Evolutionary conservation across 37 sponge, comb jelly and placozoan species (phyloP).

Genomic region (Theonella swinhoei): DNA sequence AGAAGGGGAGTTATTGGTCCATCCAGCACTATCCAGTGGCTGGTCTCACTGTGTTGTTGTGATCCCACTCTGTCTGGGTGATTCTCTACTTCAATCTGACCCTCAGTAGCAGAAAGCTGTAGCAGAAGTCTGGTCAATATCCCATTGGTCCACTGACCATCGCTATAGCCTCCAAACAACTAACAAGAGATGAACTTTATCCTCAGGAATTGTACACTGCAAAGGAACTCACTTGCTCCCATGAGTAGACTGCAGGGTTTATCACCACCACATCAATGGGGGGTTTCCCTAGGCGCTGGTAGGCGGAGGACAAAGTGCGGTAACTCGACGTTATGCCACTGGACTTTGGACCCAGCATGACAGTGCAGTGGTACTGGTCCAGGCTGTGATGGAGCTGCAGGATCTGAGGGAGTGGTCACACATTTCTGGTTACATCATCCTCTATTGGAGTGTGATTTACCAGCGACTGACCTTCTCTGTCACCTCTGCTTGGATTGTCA

Average conservation of each 20-base stretch:
- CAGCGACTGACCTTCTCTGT: conserved; percentile 57
- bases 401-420: conserved; percentile 28
- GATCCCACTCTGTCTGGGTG: too few species aligned
- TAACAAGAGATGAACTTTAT: too few species aligned
- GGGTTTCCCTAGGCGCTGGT: conserved; percentile 24
- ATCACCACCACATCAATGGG: conserved; percentile 27
- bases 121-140: neutral
- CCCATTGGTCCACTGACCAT: neutral
- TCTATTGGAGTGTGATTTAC: too few species aligned
- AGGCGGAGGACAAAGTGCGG: conserved; percentile 52
- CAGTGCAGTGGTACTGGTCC: conserved; percentile 8
- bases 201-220: too few species aligned
- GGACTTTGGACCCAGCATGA: conserved; percentile 45
- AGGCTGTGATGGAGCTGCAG: conserved; percentile 59
- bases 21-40: conserved; percentile 74
- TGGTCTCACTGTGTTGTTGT: too few species aligned
- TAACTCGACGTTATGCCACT: conserved; percentile 65
- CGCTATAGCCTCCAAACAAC: conserved; percentile 42
- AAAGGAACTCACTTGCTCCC: conserved; percentile 55
- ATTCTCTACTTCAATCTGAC: too few species aligned
- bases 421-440: too few species aligned
- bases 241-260: conserved; percentile 53
- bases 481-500: conserved; percentile 41
- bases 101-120: neutral
- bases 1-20: conserved; percentile 39